These are phyloP conservation scores for Gallinago paraguaiae DNA, from an alignment of 2,113 vertebrate genomes.

Conservation along the genomic window DNA sequence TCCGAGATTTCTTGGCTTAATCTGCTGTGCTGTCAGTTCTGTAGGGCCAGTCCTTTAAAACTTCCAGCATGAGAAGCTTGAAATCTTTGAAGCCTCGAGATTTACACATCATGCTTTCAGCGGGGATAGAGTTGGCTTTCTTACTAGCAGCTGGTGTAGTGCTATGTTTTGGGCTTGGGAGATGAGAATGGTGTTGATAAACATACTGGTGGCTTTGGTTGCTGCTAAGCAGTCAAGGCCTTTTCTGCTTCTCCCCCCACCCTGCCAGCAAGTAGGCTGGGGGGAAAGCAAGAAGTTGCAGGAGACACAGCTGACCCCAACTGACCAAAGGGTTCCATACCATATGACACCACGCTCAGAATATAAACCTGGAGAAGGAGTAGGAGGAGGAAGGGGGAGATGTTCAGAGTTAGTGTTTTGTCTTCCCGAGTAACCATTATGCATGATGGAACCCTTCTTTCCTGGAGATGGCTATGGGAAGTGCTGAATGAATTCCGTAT, in stretches of 20 bases:
- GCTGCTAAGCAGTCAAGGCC: not conserved
- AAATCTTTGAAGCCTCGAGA: not conserved
- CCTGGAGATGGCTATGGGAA: not conserved
- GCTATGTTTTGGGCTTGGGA: not conserved
- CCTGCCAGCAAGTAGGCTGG: not conserved
- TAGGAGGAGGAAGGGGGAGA: not conserved
- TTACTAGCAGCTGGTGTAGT: not conserved
- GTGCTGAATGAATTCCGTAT: not conserved
- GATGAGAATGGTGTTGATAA: not conserved
- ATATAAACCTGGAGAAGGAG: not conserved
- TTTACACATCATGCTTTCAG: not conserved
- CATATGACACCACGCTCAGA: not conserved
- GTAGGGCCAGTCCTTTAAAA: not conserved
- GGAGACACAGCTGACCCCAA: not conserved
- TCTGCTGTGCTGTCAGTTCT: not conserved
- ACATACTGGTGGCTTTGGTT: not conserved
- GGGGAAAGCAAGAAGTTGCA: not conserved
- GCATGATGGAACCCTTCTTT: not conserved
- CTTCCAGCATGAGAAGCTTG: not conserved
- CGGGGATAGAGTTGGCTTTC: not conserved
- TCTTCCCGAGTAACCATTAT: not conserved
- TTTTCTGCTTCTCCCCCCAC: not conserved
- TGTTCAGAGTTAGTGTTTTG: not conserved
- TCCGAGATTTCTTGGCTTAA: not conserved
- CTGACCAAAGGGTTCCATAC: not conserved